Evolutionary conservation across 1,140 invertebrate species (phyloP).

Genomic region (Mylabris phalerata): DNA sequence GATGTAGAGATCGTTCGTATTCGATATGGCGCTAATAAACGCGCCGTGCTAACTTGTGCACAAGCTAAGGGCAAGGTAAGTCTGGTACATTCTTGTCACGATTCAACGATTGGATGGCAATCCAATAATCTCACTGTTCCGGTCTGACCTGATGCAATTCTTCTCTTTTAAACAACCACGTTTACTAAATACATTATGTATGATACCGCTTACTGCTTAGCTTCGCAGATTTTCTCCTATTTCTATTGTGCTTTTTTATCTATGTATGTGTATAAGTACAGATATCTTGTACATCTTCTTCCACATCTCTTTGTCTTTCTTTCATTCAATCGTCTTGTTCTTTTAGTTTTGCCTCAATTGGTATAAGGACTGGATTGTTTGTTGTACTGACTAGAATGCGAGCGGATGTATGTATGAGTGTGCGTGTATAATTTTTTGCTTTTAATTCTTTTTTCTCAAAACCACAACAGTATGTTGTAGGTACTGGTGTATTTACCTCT

Average conservation of each 20-base stretch:
- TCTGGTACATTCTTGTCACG: conserved; percentile 35
- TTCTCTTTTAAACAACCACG: conserved; percentile 24
- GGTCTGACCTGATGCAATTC: conserved; percentile 31
- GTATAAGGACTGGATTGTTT: neutral
- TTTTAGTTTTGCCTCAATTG: too few relatives aligned
- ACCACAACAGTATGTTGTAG: conserved; percentile 8
- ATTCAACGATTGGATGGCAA: conserved; percentile 32
- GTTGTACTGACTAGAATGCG: conserved; percentile 6
- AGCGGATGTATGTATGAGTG: conserved; percentile 24
- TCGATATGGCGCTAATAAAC: conserved; percentile 16
- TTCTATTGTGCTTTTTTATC: conserved; percentile 22
- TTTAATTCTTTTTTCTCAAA: conserved; percentile 10
- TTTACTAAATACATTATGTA: conserved; percentile 32
- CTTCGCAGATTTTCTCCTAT: conserved; percentile 24
- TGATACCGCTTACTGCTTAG: conserved; percentile 21
- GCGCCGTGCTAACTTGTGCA: neutral
- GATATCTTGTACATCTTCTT: too few relatives aligned
- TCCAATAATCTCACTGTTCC: conserved; percentile 38
- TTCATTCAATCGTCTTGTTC: too few relatives aligned
- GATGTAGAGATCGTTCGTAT: conserved; percentile 19
- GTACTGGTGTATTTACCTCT: conserved; percentile 21
- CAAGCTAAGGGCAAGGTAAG: conserved; percentile 28
- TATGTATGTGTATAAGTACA: too few relatives aligned
- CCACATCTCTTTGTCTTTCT: too few relatives aligned
- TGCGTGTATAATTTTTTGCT: neutral